Base-by-base conservation (phyloP, 2,113 vertebrate genomes). In the Chloroceryle aenea region DNA sequence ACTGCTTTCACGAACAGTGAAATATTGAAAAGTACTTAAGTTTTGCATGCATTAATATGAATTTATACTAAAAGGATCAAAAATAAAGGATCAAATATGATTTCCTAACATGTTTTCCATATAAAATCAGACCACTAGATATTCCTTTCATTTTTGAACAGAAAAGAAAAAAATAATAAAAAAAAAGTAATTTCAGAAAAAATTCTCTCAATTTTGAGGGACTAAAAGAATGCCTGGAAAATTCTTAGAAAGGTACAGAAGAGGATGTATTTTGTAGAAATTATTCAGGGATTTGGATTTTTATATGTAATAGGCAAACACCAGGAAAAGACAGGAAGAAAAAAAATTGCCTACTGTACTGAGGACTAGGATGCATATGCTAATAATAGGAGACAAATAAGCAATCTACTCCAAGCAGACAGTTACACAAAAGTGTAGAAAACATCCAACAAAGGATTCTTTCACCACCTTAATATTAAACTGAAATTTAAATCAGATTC, bases 151-250 rank as follows among this genome's bases (percentile, higher is more conserved):
- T 12, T 6, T 40, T 12, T 72, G 43, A 75, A 82, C 0, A 34
- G 7, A 18, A 36, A 58, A 67, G 64, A 26, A 20, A 62, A 9
- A n/a, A n/a, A n/a, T n/a, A n/a, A n/a, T 21, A 15, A 7, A 14
- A 1, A 27, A 62, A 62, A 56, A 2, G 1, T 17, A 1, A 48
- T 69, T 86, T 85, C 17, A 81, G 26, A 50, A 86, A 58, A 42
- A 69, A 0, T 5, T 38, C 2, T 5, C 2, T 36, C 3, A 21
- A 2, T 5, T 79, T 45, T 32, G 1, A 4, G 1, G 1, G 9
- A 26, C 21, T n/a, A 47, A 2, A 17, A 80, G 14, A 48, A 38
- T 43, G 26, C 1, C 1, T 14, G 5, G 6, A 69, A 76, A 83
- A 90, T n/a, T 68, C 19, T 40, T 45, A 22, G 19, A 55, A 90